Base-by-base conservation (phyloP, 2,797 vertebrate species). In the Gallinago solitaria region DNA sequence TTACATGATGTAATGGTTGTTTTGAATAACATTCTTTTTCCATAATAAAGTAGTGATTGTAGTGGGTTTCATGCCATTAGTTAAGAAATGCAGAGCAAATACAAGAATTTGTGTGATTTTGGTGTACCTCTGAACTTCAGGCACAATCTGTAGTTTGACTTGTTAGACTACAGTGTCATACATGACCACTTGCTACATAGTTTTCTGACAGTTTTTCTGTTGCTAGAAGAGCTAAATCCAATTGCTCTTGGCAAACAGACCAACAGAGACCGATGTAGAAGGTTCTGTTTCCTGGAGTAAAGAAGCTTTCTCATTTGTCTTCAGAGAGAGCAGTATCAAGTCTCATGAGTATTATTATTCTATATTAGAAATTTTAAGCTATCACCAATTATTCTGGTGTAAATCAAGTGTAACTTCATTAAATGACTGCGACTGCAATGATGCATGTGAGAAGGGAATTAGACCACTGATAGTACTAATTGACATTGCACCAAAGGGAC, bases 401-500 rank as follows among this genome's bases (percentile, higher is more conserved):
- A 92, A 95, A 83, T 90, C 50, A 85, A 84, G 79, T 51, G 57
- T 71, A 94, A 75, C 28, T 83, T 79, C 30, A 13, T 89, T 83
- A 86, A 83, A 80, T 75, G 75, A 23, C 17, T 83, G 59, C 39
- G 81, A 53, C 71, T 89, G 41, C 68, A 64, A 13, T n/a, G 60
- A 23, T 92, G 25, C 39, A 23, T 33, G 51, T 54, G 56, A 47
- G 41, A 56, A 61, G 56, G 70, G 71, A 76, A 76, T 95, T 69
- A 75, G 45, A 65, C 9, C 64, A 14, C 35, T 39, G 60, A 25
- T 90, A 48, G 32, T 87, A 65, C 43, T 89, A 93, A 89, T 82
- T 97, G 96, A 96, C 94, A 80, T 97, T 91, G 93, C 63, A 82
- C 61, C 83, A 92, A 95, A 95, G 95, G 90, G 93, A 95, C 79